Base-by-base conservation (phyloP, 2,888 invertebrate species). In the Cabera pusaria region DNA sequence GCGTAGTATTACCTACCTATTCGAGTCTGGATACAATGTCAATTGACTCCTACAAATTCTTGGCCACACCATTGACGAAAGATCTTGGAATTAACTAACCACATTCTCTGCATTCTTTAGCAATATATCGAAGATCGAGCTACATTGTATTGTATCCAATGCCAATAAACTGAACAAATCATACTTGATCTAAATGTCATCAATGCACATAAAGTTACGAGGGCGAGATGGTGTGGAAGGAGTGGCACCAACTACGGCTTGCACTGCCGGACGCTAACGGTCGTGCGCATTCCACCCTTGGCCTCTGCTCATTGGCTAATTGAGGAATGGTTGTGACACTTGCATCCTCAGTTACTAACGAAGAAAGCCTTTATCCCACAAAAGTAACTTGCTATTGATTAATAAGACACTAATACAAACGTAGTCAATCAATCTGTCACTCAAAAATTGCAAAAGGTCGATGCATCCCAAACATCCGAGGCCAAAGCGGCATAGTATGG, bases 231-330 rank as follows among this genome's bases (percentile, higher is more conserved):
- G 49, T 47, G 52, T 57, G 46, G 59, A 48, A 63, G 67, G 68
- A 68, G 65, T 70, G 72, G 51, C 68, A 63, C 74, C 73, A 72
- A 75, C 72, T 80, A 79, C 50, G 78, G 77, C 56, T 42, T 51
- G 52, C 35, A 38, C 55, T 70, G 72, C 77, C 85, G 87, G 84
- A 83, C 72, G 52, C 71, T 86, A 86, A 87, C 87, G 87, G 87
- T 83, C 57, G 79, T 64, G 65, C 79, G 75, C 86, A 86, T 86
- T 79, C 75, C 72, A 44, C 54, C 64, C 62, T 59, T 59, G 64
- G 56, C 44, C 52, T 38, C 56, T 57, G 43, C 54, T 56, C 64
- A 59, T 69, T 68, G 64, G 70, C 77, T 85, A 86, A 86, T 86
- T 86, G 79, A 50, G 50, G 48, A 50, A 54, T 48, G 51, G 42